Conservation (phyloP, 2,113 vertebrate species). For the Synodontis membranacea region DNA sequence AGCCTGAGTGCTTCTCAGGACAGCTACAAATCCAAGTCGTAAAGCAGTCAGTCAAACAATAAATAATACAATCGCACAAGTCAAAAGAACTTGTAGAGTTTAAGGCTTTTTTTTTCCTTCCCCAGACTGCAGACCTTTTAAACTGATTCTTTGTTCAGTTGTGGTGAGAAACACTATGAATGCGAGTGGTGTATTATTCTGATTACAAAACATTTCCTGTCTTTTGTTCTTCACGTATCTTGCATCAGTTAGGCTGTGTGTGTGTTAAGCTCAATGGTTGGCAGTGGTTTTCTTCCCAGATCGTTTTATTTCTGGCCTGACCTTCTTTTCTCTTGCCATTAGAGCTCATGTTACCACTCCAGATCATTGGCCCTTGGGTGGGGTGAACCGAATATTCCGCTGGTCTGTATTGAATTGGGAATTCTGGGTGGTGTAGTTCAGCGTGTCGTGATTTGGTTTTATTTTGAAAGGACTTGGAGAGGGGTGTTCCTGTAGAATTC, state of each 20-base stretch:
- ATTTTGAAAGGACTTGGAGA: neutral
- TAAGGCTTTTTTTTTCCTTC: neutral
- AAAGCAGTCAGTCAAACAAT: neutral
- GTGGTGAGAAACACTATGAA: neutral
- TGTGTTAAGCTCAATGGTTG: neutral
- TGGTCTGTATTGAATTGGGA: neutral
- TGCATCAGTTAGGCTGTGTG: constrained; percentile 1
- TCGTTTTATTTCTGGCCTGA: constrained; percentile 1
- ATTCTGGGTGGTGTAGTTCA: neutral
- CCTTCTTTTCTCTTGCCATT: neutral
- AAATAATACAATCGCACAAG: constrained; percentile 5
- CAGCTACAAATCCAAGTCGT: neutral
- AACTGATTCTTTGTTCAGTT: neutral
- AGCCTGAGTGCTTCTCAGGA: neutral
- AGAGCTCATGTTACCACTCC: constrained; percentile 18
- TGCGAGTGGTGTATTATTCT: constrained; percentile 16
- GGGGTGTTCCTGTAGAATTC: neutral
- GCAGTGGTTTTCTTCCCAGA: constrained; percentile 1
- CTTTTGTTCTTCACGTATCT: constrained; percentile 35
- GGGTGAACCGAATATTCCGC: neutral
- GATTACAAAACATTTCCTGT: constrained; percentile 51
- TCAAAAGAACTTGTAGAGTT: neutral
- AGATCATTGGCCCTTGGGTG: constrained; percentile 5
- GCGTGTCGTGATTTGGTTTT: neutral
- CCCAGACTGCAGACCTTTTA: neutral